Conservation (phyloP, 1,140 invertebrate genomes). For the Notospermus geniculatus region DNA sequence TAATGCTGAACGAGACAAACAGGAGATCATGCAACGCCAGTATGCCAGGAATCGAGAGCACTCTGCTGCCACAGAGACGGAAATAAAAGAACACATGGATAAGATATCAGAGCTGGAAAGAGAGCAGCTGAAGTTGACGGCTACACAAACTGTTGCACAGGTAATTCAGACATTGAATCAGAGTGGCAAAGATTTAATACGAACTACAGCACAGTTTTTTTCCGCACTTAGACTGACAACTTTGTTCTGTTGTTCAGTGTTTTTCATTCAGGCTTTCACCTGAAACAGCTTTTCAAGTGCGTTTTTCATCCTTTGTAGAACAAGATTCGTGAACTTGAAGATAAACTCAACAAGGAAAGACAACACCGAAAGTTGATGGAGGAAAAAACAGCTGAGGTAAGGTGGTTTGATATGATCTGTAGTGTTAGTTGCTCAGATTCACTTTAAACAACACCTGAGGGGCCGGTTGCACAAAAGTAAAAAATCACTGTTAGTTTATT, state of each 20-base stretch:
- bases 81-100: constrained; percentile 27
- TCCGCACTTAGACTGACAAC: no score
- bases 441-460: neutral
- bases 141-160: constrained; percentile 46
- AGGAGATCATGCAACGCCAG: constrained; percentile 25
- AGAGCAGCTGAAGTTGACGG: constrained; percentile 40
- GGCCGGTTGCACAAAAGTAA: no score
- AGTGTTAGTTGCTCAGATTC: neutral
- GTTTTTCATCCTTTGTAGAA: constrained; percentile 28
- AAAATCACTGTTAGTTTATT: no score
- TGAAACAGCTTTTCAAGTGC: no score
- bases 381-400: constrained; percentile 46
- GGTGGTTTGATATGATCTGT: neutral
- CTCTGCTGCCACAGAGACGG: constrained; percentile 7
- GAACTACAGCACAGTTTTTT: no score
- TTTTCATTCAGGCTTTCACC: no score
- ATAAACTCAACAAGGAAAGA: constrained; percentile 45
- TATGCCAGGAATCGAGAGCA: constrained; percentile 15
- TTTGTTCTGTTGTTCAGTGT: no score
- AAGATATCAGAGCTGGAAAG: constrained; percentile 43
- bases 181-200: neutral
- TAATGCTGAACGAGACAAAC: constrained; percentile 30
- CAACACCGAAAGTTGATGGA: constrained; percentile 41
- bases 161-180: constrained; percentile 32
- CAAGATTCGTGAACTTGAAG: constrained; percentile 50